These are phyloP conservation scores for Cydia splendana DNA, from an alignment of 1,140 invertebrate species.

Conservation along the genomic window DNA sequence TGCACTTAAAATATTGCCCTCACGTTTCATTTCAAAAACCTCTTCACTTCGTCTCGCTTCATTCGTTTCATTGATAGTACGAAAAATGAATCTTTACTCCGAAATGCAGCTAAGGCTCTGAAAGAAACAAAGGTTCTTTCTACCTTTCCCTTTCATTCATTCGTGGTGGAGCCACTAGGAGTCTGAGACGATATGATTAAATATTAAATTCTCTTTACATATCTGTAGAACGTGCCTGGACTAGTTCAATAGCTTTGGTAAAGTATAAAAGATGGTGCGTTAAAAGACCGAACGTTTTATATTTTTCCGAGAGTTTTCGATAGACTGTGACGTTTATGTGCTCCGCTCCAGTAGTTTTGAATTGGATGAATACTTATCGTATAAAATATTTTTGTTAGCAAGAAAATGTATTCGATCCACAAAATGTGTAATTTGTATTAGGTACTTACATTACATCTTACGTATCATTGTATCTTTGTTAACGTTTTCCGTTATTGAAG, in stretches of 20 bases:
- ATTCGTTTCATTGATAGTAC: conserved; percentile 5
- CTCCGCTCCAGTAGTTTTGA: conserved; percentile 12
- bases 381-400: neutral
- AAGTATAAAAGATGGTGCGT: neutral
- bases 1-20: neutral
- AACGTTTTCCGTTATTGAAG: too few species aligned
- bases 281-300: conserved; percentile 5
- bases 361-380: neutral
- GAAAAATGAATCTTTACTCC: neutral
- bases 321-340: conserved; percentile 9
- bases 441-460: too few species aligned
- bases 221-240: neutral
- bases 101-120: neutral
- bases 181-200: neutral
- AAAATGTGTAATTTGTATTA: too few species aligned
- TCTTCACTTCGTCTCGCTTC: conserved; percentile 1
- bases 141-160: neutral
- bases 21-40: neutral
- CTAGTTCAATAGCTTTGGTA: neutral
- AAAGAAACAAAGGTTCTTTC: neutral
- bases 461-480: too few species aligned
- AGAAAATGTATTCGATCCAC: neutral
- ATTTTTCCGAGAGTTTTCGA: conserved; percentile 2
- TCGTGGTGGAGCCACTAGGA: neutral
- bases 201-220: neutral